Evolutionary conservation across 2,113 vertebrate species (phyloP), one percentile per base, ranked within the genome.

Genomic region (Chionis minor): DNA sequence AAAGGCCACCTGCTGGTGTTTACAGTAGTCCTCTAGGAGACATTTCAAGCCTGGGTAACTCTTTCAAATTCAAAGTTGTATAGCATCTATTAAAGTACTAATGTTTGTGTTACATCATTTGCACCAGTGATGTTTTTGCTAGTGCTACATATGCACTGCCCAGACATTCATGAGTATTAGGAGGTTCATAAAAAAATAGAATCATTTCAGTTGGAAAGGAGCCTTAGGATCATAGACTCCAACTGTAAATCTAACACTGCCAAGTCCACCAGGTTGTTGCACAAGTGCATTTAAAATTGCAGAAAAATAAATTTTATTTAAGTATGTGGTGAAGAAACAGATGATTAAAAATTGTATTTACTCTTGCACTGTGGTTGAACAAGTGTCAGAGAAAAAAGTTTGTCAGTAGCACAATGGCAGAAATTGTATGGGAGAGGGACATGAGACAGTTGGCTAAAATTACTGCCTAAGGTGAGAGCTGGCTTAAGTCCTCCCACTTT

Each of bases 81-180:
- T 40, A 84, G 9, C 17, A 32, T 9, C 14, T 51, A 30, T 80
- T 77, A 19, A 47, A 59, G 8, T 21, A 58, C 4, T 54, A 28
- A 35, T 45, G 78, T 62, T 55, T 82, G 7, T 70, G 26, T 78
- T 73, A 6, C 3, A 28, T 69, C 21, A 14, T 12, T 90, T 62
- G 9, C 10, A 54, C 61, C 12, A 38, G 13, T 4, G 6, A 8
- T 40, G 7, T 9, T 92, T 88, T 82, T 79, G 28, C 3, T 54
- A 33, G 40, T 21, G n/a, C 54, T 86, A 24, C 6, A 23, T 6
- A 8, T 23, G 11, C 0, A 0, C 13, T 62, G 10, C 21, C 16
- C 8, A 62, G 80, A 63, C 3, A 42, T 27, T 72, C 32, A 44
- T 8, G 14, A 66, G 5, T 23, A 8, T 70, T 58, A 67, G 4